A percentile compares a stretch with the other conserved stretches of the same genome.
These are phyloP conservation scores for Schizotus pectinicornis DNA, from an alignment of 2,888 invertebrate species.

Conservation along the genomic window DNA sequence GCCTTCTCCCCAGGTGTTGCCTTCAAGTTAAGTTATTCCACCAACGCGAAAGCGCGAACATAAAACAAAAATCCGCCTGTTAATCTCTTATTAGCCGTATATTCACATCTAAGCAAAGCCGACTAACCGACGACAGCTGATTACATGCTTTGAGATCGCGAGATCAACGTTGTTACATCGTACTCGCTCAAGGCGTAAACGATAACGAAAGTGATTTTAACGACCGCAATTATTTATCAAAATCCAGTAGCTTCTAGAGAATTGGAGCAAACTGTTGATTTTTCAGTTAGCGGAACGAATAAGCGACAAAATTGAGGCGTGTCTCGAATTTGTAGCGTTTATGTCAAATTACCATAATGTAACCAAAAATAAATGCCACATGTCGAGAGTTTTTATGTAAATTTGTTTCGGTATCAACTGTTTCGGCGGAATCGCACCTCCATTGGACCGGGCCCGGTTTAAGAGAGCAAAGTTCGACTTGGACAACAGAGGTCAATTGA, in stretches of 20 bases:
- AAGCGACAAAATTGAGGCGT: slow-evolving; percentile 7
- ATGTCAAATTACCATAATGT: not conserved
- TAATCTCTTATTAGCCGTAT: not conserved
- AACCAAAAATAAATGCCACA: not conserved
- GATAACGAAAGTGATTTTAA: slow-evolving; percentile 8
- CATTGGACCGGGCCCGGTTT: not conserved
- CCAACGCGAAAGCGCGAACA: slow-evolving; percentile 7
- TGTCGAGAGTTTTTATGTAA: not conserved
- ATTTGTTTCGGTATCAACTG: not conserved
- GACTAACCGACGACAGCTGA: too few species aligned
- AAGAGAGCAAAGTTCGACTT: slow-evolving; percentile 26
- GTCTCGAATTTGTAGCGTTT: slow-evolving; percentile 2
- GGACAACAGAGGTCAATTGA: slow-evolving; percentile 32
- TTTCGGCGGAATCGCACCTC: slow-evolving; percentile 3
- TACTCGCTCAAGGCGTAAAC: not conserved
- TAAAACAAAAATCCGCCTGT: not conserved
- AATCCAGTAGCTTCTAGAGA: slow-evolving; percentile 11
- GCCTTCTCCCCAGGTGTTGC: slow-evolving; percentile 13
- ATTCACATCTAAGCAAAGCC: not conserved
- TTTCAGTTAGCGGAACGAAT: too few species aligned
- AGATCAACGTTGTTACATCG: too few species aligned
- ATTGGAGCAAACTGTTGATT: slow-evolving; percentile 12
- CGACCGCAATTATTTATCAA: slow-evolving; percentile 16
- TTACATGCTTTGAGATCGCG: too few species aligned
- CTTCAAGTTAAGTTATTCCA: slow-evolving; percentile 11